Percentiles rank a stretch among this genome's conserved stretches.
phyloP scores from a whole-genome alignment of 2,888 invertebrate genomes.

The Sycophila texana region DNA sequence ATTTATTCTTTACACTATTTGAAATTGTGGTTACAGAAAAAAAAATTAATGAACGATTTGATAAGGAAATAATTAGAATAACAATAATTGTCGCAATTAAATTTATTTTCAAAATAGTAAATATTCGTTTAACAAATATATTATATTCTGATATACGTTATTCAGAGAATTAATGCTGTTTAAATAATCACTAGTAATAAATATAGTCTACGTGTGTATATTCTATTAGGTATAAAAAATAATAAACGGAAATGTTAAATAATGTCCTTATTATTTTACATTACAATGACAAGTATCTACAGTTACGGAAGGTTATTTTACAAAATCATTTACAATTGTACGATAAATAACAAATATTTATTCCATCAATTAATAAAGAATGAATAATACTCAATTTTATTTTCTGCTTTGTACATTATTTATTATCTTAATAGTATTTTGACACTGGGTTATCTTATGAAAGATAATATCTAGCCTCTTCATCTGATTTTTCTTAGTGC shows the following conservation, averaged over 20 bases:
- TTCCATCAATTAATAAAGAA: slow-evolving; percentile 46
- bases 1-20: neutral
- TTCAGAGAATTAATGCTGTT: slow-evolving; percentile 43
- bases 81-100: slow-evolving; percentile 48
- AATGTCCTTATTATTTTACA: slow-evolving; percentile 54
- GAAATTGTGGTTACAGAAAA: neutral
- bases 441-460: slow-evolving; percentile 75
- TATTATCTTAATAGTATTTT: slow-evolving; percentile 74
- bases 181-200: slow-evolving; percentile 38
- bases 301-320: slow-evolving; percentile 57
- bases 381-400: slow-evolving; percentile 56
- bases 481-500: slow-evolving; percentile 54
- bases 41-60: neutral
- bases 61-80: slow-evolving; percentile 2
- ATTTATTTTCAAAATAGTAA: slow-evolving; percentile 58
- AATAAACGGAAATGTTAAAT: slow-evolving; percentile 43
- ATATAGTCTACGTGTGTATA: slow-evolving; percentile 22
- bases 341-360: slow-evolving; percentile 54
- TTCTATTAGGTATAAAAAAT: slow-evolving; percentile 49
- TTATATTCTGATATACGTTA: slow-evolving; percentile 54
- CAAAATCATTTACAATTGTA: slow-evolving; percentile 55
- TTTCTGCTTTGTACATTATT: slow-evolving; percentile 72
- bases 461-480: slow-evolving; percentile 75
- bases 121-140: slow-evolving; percentile 58
- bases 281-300: slow-evolving; percentile 54